Evolutionary conservation across 2,888 invertebrate species (phyloP).

Genomic region (Disparrhopalites patrizii): DNA sequence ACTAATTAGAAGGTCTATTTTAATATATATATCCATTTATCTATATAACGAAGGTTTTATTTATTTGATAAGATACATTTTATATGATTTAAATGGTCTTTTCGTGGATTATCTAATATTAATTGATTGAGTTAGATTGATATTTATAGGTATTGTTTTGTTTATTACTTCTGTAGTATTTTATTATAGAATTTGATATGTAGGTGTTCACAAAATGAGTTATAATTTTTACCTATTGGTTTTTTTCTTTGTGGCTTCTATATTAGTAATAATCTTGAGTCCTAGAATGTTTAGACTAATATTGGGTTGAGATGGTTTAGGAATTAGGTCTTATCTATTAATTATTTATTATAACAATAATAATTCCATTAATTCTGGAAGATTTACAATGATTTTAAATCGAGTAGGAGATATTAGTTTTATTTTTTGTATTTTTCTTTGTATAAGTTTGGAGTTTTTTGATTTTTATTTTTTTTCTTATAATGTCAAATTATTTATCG

Average conservation of each 20-base stretch:
- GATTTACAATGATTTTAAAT: conserved; percentile 68
- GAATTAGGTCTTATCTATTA: conserved; percentile 68
- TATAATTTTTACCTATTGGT: conserved; percentile 64
- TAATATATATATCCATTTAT: no score
- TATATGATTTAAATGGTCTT: no score
- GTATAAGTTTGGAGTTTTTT: no score
- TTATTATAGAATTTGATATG: conserved; percentile 64
- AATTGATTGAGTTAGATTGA: conserved; percentile 63
- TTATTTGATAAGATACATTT: no score
- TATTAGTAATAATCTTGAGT: conserved; percentile 65
- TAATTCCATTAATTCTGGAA: conserved; percentile 65
- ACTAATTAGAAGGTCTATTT: no score
- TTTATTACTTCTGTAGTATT: conserved; percentile 65
- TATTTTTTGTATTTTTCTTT: conserved; percentile 61
- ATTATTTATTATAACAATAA: conserved; percentile 68
- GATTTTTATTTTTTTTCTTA: conserved; percentile 55
- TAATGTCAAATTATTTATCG: conserved; percentile 56
- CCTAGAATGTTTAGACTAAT: conserved; percentile 68
- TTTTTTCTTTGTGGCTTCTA: conserved; percentile 64
- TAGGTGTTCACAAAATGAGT: conserved; percentile 58
- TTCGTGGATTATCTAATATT: conserved; percentile 59
- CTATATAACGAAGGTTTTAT: no score
- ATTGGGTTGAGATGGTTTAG: conserved; percentile 70
- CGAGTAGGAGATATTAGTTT: conserved; percentile 69
- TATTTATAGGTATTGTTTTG: conserved; percentile 63